Evolutionary conservation across 2,888 invertebrate genomes (phyloP).

Genomic region (Drosophila villosipedis): DNA sequence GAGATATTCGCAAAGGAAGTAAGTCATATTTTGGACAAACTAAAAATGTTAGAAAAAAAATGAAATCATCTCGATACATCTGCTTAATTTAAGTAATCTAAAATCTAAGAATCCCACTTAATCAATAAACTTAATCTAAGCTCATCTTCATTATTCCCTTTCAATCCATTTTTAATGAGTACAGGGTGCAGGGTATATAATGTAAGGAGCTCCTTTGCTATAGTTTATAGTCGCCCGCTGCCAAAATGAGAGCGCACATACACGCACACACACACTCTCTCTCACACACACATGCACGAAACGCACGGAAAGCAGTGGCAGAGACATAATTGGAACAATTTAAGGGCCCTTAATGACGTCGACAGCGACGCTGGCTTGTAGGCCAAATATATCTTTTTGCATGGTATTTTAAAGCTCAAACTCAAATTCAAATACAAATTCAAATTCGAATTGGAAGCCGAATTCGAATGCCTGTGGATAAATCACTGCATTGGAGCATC

Average conservation of each 20-base stretch:
- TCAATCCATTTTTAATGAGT: background rate
- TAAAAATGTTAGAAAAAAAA: background rate
- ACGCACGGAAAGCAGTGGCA: slow-evolving; percentile 43
- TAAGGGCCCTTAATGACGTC: slow-evolving; percentile 78
- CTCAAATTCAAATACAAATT: slow-evolving; percentile 59
- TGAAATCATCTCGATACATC: background rate
- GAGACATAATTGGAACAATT: slow-evolving; percentile 78
- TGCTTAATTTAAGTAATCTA: background rate
- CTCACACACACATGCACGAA: slow-evolving; percentile 30
- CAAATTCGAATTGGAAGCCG: slow-evolving; percentile 26
- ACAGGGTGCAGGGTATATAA: slow-evolving; percentile 19
- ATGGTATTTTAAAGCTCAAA: slow-evolving; percentile 49
- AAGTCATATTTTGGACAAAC: background rate
- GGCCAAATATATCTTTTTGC: slow-evolving; percentile 67
- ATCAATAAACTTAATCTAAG: background rate
- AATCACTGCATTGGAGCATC: slow-evolving; percentile 42
- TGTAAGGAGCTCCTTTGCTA: slow-evolving; percentile 59
- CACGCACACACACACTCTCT: slow-evolving; percentile 27
- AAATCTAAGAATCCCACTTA: background rate
- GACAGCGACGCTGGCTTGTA: slow-evolving; percentile 58
- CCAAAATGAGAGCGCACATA: slow-evolving; percentile 65
- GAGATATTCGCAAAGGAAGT: background rate
- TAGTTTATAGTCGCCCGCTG: slow-evolving; percentile 35
- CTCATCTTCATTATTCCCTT: background rate
- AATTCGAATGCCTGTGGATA: slow-evolving; percentile 38